Evolutionary conservation across 2,888 invertebrate genomes (phyloP), one percentile per base, ranked within the genome.

Genomic region (Troilus luridus): DNA sequence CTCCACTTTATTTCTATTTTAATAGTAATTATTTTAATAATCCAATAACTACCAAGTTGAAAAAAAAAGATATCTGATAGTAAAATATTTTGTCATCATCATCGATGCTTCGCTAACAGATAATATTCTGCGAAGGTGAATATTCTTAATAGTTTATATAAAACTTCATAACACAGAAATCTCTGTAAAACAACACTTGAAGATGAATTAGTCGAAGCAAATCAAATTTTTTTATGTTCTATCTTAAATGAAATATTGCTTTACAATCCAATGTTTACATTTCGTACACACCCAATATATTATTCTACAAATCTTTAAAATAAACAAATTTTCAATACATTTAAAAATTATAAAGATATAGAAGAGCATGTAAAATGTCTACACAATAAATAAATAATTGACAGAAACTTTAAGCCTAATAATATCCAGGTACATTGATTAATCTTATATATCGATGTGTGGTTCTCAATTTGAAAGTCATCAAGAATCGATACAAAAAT

Each of bases 381-480:
- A 91, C 41, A 88, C 59, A 81, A 91, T 62, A 91, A 91, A 88
- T 91, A 81, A 89, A 88, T 88, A 88, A 77, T 88, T 89, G 89
- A 89, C 89, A 11, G 64, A 89, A 64, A 64, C 12, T n/a, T 89
- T 89, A 27, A 89, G 67, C 89, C 62, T 89, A 89, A 64, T 64
- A 27, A 54, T 89, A 89, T n/a, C 89, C 89, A 89, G 89, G 89
- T 89, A 89, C 89, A 89, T 56, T 89, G 54, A 67, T 89, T 89
- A 24, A 89, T 41, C 54, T 85, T 85, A 85, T 1, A 85, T 85
- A 58, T 89, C 89, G 89, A 89, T 89, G 89, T 89, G 72, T 77
- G 41, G 72, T 77, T 77, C 56, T 85, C 56, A 85, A n/a, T 72
- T 85, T 85, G 85, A 85, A 85, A 85, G 56, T 54, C 56, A 56